Conservation (phyloP, 2,888 invertebrate species). For the Fissipunctia ypsillon region DNA sequence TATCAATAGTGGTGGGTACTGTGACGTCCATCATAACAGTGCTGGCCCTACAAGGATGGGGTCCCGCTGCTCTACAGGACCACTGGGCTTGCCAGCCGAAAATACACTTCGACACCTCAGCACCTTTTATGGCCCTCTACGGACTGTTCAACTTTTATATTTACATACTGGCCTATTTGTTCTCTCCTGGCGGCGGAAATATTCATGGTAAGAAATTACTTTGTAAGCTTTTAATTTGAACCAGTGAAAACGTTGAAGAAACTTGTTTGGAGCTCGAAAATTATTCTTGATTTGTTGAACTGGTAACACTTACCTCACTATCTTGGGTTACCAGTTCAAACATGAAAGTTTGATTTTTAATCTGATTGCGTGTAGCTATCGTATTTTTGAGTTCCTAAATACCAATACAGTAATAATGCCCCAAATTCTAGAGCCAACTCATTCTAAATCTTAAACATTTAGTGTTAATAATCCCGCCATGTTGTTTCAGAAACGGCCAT, state of each 20-base stretch:
- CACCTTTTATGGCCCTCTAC: conserved; percentile 98
- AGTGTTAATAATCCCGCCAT: conserved; percentile 4
- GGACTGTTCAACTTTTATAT: conserved; percentile 98
- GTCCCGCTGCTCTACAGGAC: conserved; percentile 97
- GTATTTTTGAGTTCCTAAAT: neutral
- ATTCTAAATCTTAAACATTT: neutral
- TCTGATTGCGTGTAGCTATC: neutral
- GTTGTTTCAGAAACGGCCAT: conserved; percentile 94
- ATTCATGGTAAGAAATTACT: conserved; percentile 93
- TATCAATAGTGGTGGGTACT: conserved; percentile 96
- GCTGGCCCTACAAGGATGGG: conserved; percentile 95
- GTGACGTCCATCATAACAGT: conserved; percentile 94
- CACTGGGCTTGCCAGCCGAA: conserved; percentile 97
- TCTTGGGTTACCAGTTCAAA: neutral
- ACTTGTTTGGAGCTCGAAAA: too few relatives aligned
- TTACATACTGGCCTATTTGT: conserved; percentile 98
- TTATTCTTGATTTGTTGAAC: neutral
- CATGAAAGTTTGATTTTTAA: neutral
- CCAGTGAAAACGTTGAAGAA: too few relatives aligned
- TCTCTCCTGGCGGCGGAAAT: conserved; percentile 95
- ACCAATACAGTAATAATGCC: neutral
- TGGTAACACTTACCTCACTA: neutral
- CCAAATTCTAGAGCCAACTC: neutral
- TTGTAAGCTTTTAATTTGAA: neutral
- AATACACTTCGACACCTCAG: conserved; percentile 97